Evolutionary conservation across 2,797 vertebrate genomes (phyloP), one percentile per base, ranked within the genome.

Genomic region (Helostoma temminkii): DNA sequence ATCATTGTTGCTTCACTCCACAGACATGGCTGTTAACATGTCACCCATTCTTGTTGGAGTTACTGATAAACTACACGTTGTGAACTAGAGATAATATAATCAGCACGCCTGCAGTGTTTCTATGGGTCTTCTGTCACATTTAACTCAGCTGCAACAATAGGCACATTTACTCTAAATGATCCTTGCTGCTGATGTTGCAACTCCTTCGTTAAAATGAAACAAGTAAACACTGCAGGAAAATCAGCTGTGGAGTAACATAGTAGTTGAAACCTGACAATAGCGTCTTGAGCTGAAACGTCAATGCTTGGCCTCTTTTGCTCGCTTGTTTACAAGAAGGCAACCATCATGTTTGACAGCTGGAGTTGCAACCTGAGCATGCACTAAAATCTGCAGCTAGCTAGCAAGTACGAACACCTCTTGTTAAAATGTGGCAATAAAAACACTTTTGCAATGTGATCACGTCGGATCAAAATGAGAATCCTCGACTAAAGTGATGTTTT

Each of bases 201-300:
- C 37, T 58, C 49, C 11, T 46, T 42, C 1, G n/a, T 74, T 58
- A 66, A 34, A 65, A 0, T 48, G 45, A 43, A 46, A 76, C 60
- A 9, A 36, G 11, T 6, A 1, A 34, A 55, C 32, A 36, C 0
- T 25, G 16, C 19, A 8, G 6, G 7, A 42, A 42, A n/a, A 6
- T n/a, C 39, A 2, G 18, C 39, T 11, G 39, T 19, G 7, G 7
- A 42, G 15, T 16, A 6, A 39, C 15, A 39, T 16, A 6, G 3
- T 39, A 1, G 18, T 39, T 32, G n/a, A n/a, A n/a, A n/a, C n/a
- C n/a, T n/a, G n/a, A n/a, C n/a, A n/a, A n/a, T n/a, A n/a, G n/a
- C n/a, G n/a, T n/a, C n/a, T n/a, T n/a, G n/a, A 30, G 4, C 28
- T 30, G 28, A 8, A 4, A 4, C 8, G 28, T 4, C 28, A 8